A percentile compares a stretch with the other conserved stretches of the same genome.
Evolutionary conservation across 2,888 invertebrate species (phyloP).

Genomic region (Barypeithes pellucidus): DNA sequence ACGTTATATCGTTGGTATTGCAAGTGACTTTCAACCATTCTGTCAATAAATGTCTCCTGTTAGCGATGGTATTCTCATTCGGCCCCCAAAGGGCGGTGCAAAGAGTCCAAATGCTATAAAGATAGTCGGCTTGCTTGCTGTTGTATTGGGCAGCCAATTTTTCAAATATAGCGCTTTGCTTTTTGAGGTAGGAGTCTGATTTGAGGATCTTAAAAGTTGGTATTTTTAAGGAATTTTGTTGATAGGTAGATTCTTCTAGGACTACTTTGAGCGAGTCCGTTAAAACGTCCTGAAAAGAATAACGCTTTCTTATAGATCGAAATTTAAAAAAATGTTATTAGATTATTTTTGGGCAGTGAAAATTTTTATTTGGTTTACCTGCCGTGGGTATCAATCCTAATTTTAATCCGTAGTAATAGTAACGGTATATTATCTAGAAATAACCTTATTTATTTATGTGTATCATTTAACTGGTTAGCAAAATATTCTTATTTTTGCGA

Average conservation of each 20-base stretch:
- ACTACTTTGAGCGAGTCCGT: conserved; percentile 60
- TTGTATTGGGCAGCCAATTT: conserved; percentile 55
- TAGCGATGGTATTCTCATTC: conserved; percentile 74
- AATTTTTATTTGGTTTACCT: no score
- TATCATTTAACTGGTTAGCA: no score
- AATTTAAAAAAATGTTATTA: conserved; percentile 4
- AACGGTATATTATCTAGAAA: no score
- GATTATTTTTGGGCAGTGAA: neutral
- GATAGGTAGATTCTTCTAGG: conserved; percentile 58
- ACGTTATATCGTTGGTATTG: conserved; percentile 52
- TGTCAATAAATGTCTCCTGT: conserved; percentile 59
- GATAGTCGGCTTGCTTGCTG: conserved; percentile 68
- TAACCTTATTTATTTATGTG: no score
- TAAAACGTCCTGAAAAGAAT: conserved; percentile 57
- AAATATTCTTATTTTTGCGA: no score
- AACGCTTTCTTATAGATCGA: neutral
- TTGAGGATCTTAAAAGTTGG: conserved; percentile 63
- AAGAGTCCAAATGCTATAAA: conserved; percentile 80
- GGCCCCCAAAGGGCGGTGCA: conserved; percentile 91
- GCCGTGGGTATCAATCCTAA: no score
- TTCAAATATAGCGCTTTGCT: conserved; percentile 60
- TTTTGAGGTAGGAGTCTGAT: conserved; percentile 57
- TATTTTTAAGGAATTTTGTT: conserved; percentile 55
- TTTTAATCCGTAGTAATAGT: no score
- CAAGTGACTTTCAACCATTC: conserved; percentile 58